phyloP scores from a whole-genome alignment of 2,888 invertebrate species.

The Vesta saturnalis region DNA sequence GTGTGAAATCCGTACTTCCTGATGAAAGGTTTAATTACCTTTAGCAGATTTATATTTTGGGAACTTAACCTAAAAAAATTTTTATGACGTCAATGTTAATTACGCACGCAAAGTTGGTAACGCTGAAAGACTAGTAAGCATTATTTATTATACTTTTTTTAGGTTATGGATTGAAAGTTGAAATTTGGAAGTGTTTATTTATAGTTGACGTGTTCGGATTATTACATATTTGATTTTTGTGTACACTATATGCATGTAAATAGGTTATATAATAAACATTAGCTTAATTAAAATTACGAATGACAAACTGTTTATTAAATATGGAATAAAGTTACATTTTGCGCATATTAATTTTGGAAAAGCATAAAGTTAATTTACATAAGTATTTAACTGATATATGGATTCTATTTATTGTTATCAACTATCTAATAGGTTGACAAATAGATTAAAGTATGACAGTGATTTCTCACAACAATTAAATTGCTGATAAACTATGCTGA shows the following conservation, averaged over 20 bases:
- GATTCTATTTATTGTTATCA: background rate
- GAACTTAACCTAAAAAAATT: too few species aligned
- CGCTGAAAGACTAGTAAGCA: too few species aligned
- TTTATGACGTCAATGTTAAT: too few species aligned
- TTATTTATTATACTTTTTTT: too few species aligned
- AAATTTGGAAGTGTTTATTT: too few species aligned
- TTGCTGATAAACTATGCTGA: too few species aligned
- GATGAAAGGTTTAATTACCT: too few species aligned
- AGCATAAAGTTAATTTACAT: background rate
- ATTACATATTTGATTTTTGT: background rate
- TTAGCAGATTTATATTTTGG: too few species aligned
- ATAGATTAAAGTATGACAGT: conserved; percentile 1
- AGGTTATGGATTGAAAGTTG: too few species aligned
- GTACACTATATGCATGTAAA: background rate
- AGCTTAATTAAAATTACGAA: background rate
- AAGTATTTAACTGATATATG: background rate
- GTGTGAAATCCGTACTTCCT: too few species aligned
- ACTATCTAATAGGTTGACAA: background rate
- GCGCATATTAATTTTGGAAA: background rate
- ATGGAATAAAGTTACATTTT: background rate
- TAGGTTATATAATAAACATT: background rate
- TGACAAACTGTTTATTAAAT: background rate
- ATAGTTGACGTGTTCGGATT: too few species aligned
- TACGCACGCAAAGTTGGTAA: too few species aligned
- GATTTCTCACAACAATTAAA: background rate